These are phyloP conservation scores for Capreolus pygargus DNA, from an alignment of 2,113 vertebrate species.

Conservation along the genomic window DNA sequence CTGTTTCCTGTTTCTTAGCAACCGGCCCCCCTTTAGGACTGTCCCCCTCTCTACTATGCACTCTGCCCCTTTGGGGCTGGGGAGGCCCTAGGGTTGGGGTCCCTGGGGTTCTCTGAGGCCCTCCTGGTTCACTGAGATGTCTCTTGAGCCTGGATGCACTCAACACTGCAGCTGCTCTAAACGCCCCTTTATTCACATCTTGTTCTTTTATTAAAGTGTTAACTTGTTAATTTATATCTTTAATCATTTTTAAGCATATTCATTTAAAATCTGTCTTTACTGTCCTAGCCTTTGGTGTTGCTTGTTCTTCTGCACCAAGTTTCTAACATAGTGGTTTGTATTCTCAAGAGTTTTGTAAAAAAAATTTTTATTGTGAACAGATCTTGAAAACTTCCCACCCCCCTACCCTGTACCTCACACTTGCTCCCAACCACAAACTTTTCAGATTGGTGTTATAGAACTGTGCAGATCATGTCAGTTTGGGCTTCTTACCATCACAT, in stretches of 20 bases:
- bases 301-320: not conserved
- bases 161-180: not conserved
- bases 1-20: not conserved
- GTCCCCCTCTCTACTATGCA: not conserved
- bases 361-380: not conserved
- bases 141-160: not conserved
- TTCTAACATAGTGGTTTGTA: not conserved
- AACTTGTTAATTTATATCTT: not conserved
- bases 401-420: accelerated
- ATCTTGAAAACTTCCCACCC: not conserved
- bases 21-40: not conserved
- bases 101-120: no score
- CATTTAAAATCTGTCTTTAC: not conserved
- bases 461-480: not conserved
- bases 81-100: not conserved
- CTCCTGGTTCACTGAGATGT: not conserved
- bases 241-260: not conserved
- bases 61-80: not conserved
- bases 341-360: not conserved
- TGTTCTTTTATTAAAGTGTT: not conserved
- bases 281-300: not conserved
- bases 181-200: not conserved
- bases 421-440: not conserved
- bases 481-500: not conserved
- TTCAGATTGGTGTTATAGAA: not conserved